Evolutionary conservation across 2,113 vertebrate species (phyloP), one percentile per base, ranked within the genome.

Genomic region (Neotoma lepida): DNA sequence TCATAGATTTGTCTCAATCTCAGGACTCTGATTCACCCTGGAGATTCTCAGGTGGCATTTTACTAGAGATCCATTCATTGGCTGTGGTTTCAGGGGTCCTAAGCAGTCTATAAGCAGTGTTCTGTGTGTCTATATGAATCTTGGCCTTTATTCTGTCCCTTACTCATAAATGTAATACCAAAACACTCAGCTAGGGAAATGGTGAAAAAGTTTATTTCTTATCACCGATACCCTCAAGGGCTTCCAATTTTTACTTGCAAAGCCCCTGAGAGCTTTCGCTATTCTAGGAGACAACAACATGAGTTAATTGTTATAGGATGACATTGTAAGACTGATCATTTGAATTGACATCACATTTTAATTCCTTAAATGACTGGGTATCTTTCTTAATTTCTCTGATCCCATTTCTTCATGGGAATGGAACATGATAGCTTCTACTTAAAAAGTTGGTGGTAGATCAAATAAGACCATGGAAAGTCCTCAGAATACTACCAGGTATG

Each of bases 31-130:
- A 81, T 56, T 96, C 82, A 91, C 41, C 41, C 76, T 91, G 35
- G 71, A 58, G 88, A 89, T 96, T 94, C 89, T 91, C 61, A 68
- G n/a, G 5, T 46, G 15, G 93, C 26, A 61, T 95, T 93, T 84
- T 91, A 92, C 94, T 88, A 91, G 76, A 94, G 73, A 66, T 76
- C 10, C 17, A n/a, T n/a, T 96, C 92, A 88, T 63, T 88, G 92
- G 74, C 58, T 95, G 24, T 93, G 86, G 49, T 94, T 96, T 94
- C 44, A 70, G 63, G 92, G 58, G 63, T 84, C 24, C 6, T 70
- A 15, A 66, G 33, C 68, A 82, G 63, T 92, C 78, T 80, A 13
- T 5, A 71, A 92, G 54, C 82, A 93, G 54, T n/a, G 58, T 5
- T 66, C 26, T 90, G 78, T 85, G 41, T 51, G 33, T 64, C 30